These are phyloP conservation scores for Biston stratarius DNA, from an alignment of 2,888 invertebrate species.

Conservation along the genomic window DNA sequence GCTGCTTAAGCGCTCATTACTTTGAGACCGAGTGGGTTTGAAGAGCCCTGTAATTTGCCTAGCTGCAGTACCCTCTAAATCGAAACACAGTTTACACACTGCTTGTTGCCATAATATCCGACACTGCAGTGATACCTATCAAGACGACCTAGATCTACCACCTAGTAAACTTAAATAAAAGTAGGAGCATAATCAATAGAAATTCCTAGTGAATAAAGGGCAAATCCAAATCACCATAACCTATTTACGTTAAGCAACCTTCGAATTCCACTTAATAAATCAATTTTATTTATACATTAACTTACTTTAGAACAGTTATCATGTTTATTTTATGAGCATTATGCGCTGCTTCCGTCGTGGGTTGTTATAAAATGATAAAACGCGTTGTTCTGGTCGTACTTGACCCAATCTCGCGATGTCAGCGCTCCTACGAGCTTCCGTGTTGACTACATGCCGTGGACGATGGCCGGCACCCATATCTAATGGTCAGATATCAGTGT, in stretches of 20 bases:
- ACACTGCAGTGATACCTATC: too few species aligned
- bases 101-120: too few species aligned
- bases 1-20: too few species aligned
- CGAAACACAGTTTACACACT: too few species aligned
- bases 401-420: conserved; percentile 71
- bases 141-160: too few species aligned
- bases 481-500: conserved; percentile 17
- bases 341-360: conserved; percentile 59
- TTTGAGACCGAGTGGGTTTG: too few species aligned
- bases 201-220: background rate
- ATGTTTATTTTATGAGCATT: conserved; percentile 44
- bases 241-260: conserved; percentile 18
- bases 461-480: conserved; percentile 4
- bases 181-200: background rate
- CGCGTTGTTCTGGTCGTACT: conserved; percentile 67
- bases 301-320: conserved; percentile 50
- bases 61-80: too few species aligned
- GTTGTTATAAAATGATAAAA: conserved; percentile 60
- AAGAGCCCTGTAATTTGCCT: too few species aligned
- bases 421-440: conserved; percentile 56
- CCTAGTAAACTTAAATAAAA: too few species aligned
- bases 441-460: conserved; percentile 31
- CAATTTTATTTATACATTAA: conserved; percentile 27
- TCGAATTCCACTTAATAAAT: conserved; percentile 21
- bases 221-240: conserved; percentile 6